A percentile compares a stretch with the other conserved stretches of the same genome.
Evolutionary conservation across 2,797 vertebrate genomes (phyloP).

Genomic region (Coregonus suidteri): DNA sequence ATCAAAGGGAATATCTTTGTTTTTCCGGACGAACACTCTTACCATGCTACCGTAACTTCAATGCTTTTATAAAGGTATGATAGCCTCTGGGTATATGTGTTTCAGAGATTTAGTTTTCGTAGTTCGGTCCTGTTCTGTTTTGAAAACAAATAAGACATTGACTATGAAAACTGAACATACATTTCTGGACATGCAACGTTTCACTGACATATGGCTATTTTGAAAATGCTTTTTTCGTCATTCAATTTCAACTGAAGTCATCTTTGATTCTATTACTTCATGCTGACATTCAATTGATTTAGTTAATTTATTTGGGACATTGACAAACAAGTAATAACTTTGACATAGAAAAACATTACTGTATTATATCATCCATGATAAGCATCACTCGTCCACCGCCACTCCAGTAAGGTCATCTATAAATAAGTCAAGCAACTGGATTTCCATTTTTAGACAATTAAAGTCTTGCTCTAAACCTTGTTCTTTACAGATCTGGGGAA

Average conservation of each 20-base stretch:
- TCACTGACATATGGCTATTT: neutral
- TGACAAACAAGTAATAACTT: no score
- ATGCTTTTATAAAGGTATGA: neutral
- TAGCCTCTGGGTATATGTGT: neutral
- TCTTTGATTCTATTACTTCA: neutral
- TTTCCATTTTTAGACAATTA: neutral
- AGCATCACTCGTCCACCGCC: neutral
- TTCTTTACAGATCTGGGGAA: neutral
- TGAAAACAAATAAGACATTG: neutral
- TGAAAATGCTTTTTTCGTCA: neutral
- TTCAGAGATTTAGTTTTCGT: neutral
- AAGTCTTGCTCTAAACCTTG: neutral
- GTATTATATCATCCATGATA: neutral
- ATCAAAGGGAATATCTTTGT: conserved; percentile 6
- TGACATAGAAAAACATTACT: neutral
- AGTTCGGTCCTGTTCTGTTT: neutral
- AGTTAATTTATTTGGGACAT: neutral
- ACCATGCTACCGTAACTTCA: neutral
- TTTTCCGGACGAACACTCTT: conserved; percentile 1
- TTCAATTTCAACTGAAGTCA: neutral
- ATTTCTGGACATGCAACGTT: neutral
- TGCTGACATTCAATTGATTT: neutral
- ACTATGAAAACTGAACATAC: no score
- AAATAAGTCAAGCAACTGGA: neutral
- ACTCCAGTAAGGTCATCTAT: neutral